Percentiles rank a stretch among this genome's conserved stretches.
phyloP scores from a whole-genome alignment of 23 tunicate genomes.

The Clavelina lepadiformis region DNA sequence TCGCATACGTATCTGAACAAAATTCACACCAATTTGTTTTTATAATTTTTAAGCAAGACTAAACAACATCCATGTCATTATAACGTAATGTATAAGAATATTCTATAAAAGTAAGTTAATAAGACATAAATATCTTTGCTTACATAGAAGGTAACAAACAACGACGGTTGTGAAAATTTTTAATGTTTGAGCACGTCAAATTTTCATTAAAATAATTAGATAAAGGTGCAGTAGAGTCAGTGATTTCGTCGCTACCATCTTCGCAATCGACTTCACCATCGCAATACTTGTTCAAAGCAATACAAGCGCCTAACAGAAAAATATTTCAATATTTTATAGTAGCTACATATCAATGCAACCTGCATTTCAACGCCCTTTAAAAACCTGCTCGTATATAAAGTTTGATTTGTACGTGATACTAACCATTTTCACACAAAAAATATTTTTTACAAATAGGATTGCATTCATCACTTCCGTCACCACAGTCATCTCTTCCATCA shows the following conservation, averaged over 20 bases:
- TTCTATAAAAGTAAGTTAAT: no score
- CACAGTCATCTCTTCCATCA: conserved; percentile 66
- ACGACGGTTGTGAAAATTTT: conserved; percentile 5
- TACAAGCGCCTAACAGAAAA: conserved; percentile 30
- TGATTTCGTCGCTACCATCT: conserved; percentile 73
- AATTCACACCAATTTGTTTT: neutral
- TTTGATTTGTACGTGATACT: neutral
- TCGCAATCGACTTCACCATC: conserved; percentile 38
- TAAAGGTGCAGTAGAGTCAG: neutral
- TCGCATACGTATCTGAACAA: conserved; percentile 72
- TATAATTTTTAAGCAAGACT: neutral
- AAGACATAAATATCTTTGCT: no score
- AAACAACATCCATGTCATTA: no score
- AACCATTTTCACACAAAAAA: conserved; percentile 49
- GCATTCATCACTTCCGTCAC: conserved; percentile 59
- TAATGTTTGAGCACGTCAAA: conserved; percentile 36
- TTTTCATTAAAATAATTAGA: neutral
- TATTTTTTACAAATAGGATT: conserved; percentile 7
- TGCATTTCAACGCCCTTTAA: no score
- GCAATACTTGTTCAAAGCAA: conserved; percentile 43
- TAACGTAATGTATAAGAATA: no score
- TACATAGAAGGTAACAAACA: conserved; percentile 56
- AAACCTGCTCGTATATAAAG: neutral
- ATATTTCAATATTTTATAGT: neutral
- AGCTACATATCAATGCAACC: no score